These are phyloP conservation scores for Battus philenor DNA, from an alignment of 1,140 invertebrate genomes.

Conservation along the genomic window DNA sequence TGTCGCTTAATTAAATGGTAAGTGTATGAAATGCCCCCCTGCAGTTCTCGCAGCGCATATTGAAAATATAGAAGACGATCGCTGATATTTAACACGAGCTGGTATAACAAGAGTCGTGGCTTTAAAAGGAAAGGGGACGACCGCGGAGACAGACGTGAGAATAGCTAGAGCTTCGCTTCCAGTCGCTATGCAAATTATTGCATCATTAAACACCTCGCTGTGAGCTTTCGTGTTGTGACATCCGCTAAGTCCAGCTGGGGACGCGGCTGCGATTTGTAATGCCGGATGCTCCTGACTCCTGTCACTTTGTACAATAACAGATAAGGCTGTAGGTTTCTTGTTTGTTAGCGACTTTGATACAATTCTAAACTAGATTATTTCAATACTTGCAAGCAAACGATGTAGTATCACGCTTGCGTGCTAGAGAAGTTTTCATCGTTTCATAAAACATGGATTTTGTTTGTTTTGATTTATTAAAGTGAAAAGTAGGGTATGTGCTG, in stretches of 20 bases:
- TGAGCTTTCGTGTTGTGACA: slow-evolving; percentile 61
- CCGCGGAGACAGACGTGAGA: slow-evolving; percentile 64
- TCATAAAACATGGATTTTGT: too few species aligned
- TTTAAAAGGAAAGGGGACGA: slow-evolving; percentile 51
- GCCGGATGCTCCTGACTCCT: slow-evolving; percentile 63
- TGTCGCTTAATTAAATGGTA: slow-evolving; percentile 39
- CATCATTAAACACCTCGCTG: slow-evolving; percentile 70
- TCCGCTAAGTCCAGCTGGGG: slow-evolving; percentile 27
- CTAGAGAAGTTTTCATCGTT: too few species aligned
- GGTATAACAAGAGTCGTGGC: slow-evolving; percentile 40
- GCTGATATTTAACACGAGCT: slow-evolving; percentile 34
- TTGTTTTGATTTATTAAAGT: too few species aligned
- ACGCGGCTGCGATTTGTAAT: slow-evolving; percentile 37
- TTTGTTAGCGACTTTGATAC: slow-evolving; percentile 24
- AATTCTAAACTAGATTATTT: not conserved
- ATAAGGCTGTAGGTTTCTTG: slow-evolving; percentile 15
- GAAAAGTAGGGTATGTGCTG: too few species aligned
- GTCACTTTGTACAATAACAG: slow-evolving; percentile 50
- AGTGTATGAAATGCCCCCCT: too few species aligned
- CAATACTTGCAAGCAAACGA: not conserved
- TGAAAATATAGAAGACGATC: slow-evolving; percentile 24
- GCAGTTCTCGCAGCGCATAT: slow-evolving; percentile 16
- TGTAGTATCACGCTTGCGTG: not conserved
- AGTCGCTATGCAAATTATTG: slow-evolving; percentile 70
- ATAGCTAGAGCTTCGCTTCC: slow-evolving; percentile 48